Evolutionary conservation across 2,888 invertebrate species (phyloP), one percentile per base, ranked within the genome.

Genomic region (Oegoconia quadripuncta): DNA sequence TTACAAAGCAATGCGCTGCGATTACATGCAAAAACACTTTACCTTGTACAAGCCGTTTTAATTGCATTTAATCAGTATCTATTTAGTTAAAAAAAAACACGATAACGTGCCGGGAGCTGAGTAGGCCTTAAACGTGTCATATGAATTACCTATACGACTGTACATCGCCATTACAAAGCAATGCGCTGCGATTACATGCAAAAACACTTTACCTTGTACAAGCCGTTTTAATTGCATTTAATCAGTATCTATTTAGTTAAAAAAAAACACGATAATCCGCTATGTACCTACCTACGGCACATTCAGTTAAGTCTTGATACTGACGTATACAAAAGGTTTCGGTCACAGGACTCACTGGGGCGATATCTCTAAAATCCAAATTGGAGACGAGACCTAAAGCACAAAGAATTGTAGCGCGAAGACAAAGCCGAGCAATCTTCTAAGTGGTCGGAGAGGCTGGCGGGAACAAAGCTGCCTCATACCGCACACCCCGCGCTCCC

Each of bases 381-480:
- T 75, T 72, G 60, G 61, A 66, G 64, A 61, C 65, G 62, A 69
- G 63, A 65, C 55, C 54, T 54, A 39, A 47, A 56, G 58, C 67
- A 72, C 67, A 77, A 74, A 75, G 73, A 76, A 74, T 69, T 73
- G 67, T 73, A 67, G 65, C 59, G 64, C 55, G 64, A 73, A 77
- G 76, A 82, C 78, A 81, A 79, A 74, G 74, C 67, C 67, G 61
- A 68, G 75, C 78, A 83, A 84, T 84, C 76, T 81, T 76, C 77
- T 82, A 83, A 83, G 83, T 83, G 84, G 78, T 75, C 59, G 70
- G 70, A 69, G 74, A 73, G 69, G 68, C 65, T 63, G 66, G 61
- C 58, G 69, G 54, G 73, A 71, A 76, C 72, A 77, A 80, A 76
- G 70, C 72, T 65, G 51, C 60, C 46, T 34, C 64, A 51, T 58